Percentiles rank a stretch among this genome's conserved stretches.
Conservation (phyloP, 92 coral and sea anemone genomes). For the Zoanthus sansibaricus region DNA sequence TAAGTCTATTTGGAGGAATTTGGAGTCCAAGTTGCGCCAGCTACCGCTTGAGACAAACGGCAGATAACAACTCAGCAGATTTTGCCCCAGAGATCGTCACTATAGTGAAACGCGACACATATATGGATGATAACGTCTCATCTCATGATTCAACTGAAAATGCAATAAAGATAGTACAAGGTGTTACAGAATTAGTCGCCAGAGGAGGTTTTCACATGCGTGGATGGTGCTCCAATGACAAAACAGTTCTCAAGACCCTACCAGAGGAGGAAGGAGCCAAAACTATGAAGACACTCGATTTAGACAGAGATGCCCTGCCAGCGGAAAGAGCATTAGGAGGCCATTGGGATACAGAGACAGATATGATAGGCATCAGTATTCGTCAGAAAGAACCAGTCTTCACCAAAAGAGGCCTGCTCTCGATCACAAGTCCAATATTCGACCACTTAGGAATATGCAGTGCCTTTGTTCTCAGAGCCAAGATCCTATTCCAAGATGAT, state of each 20-base stretch:
- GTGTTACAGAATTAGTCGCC: too few relatives aligned
- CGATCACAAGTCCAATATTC: constrained; percentile 13
- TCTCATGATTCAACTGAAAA: too few relatives aligned
- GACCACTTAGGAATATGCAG: constrained; percentile 39
- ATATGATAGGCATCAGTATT: constrained; percentile 1
- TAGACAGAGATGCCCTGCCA: background rate
- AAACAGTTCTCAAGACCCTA: background rate
- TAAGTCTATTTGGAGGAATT: constrained; percentile 42
- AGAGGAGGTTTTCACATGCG: constrained; percentile 29
- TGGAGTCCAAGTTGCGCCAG: constrained; percentile 35
- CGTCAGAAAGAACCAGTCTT: background rate
- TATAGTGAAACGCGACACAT: too few relatives aligned
- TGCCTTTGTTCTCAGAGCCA: constrained; percentile 12
- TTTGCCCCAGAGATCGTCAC: background rate
- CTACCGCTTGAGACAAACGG: constrained; percentile 30
- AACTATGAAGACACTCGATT: background rate
- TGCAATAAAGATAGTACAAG: too few relatives aligned
- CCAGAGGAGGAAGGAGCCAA: background rate
- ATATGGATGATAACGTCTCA: too few relatives aligned
- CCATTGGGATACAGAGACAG: constrained; percentile 5
- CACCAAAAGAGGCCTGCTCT: too few relatives aligned
- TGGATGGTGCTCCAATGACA: constrained; percentile 24
- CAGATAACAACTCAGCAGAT: background rate
- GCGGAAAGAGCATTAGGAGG: background rate
- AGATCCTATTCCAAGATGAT: constrained; percentile 10